Evolutionary conservation across 2,888 invertebrate species (phyloP).

Genomic region (Suillia variegata): DNA sequence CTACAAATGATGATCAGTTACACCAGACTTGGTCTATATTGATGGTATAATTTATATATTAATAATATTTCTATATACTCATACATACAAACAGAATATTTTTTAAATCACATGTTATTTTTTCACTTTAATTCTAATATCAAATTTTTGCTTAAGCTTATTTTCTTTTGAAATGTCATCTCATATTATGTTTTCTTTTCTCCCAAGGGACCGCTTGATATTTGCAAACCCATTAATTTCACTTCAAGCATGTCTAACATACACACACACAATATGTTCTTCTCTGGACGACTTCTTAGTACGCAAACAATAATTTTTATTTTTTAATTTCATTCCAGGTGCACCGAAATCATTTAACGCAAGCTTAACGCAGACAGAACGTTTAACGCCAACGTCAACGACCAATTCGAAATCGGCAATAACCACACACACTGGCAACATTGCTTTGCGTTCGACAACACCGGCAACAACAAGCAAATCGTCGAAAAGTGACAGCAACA

Average conservation of each 20-base stretch:
- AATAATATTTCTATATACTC: no score
- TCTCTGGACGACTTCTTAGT: slow-evolving; percentile 17
- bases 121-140: no score
- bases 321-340: slow-evolving; percentile 37
- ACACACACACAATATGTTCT: background rate
- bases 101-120: no score
- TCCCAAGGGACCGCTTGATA: slow-evolving; percentile 33
- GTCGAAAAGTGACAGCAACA: slow-evolving; percentile 22
- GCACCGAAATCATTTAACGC: slow-evolving; percentile 35
- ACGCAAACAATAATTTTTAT: slow-evolving; percentile 4
- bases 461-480: slow-evolving; percentile 33
- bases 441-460: slow-evolving; percentile 17
- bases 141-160: no score
- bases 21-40: no score
- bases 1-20: no score
- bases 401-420: slow-evolving; percentile 14
- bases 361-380: slow-evolving; percentile 24
- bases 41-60: no score
- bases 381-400: background rate
- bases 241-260: slow-evolving; percentile 11
- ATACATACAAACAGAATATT: no score
- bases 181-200: background rate
- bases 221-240: slow-evolving; percentile 24
- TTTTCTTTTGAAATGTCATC: no score
- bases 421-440: slow-evolving; percentile 20